Evolutionary conservation across 2,797 vertebrate species (phyloP).

Genomic region (Crax fasciolata): DNA sequence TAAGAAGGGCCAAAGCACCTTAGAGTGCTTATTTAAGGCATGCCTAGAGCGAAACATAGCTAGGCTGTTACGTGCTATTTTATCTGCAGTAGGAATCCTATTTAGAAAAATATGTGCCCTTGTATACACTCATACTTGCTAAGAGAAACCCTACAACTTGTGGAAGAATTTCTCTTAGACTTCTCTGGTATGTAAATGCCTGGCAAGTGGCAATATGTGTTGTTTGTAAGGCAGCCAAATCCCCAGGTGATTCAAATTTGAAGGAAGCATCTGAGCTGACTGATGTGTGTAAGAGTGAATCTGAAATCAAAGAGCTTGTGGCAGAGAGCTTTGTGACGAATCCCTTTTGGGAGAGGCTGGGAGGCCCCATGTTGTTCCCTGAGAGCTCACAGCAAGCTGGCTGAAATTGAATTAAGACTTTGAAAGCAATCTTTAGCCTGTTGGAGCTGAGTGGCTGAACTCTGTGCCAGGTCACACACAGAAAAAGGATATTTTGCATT

Average conservation of each 20-base stretch:
- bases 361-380: background rate
- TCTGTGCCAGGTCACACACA: constrained; percentile 21
- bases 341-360: background rate
- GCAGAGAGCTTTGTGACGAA: background rate
- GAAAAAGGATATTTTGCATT: constrained; percentile 41
- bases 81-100: background rate
- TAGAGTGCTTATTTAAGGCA: background rate
- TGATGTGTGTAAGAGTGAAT: constrained; percentile 11
- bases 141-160: background rate
- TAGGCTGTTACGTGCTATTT: background rate
- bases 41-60: background rate
- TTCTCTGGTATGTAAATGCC: constrained; percentile 10
- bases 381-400: constrained; percentile 7
- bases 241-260: constrained; percentile 17
- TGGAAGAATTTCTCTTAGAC: background rate
- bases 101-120: background rate
- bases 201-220: background rate
- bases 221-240: constrained; percentile 23
- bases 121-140: background rate
- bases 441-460: constrained; percentile 54
- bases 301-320: constrained; percentile 45
- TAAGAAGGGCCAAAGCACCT: background rate
- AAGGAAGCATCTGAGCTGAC: constrained; percentile 4
- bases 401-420: constrained; percentile 69
- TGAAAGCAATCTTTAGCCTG: constrained; percentile 45